phyloP scores from a whole-genome alignment of 2,888 invertebrate genomes.

The Zygothrica quintamaculata region DNA sequence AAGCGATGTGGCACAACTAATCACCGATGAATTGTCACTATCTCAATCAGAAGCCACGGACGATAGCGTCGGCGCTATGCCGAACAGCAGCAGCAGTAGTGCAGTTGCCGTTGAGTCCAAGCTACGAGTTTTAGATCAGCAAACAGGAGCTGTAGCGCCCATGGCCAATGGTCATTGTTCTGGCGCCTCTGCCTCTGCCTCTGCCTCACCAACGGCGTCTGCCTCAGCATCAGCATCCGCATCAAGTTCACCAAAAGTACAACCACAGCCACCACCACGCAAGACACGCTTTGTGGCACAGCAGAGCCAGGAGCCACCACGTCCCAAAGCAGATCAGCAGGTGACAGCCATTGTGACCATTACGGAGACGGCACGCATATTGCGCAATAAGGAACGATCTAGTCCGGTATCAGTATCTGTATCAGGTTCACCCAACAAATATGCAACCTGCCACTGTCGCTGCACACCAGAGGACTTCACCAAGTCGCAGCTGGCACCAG shows the following conservation, averaged over 20 bases:
- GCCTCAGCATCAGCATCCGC: slow-evolving; percentile 19
- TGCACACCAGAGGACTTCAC: slow-evolving; percentile 83
- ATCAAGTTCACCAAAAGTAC: slow-evolving; percentile 42
- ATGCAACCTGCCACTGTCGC: slow-evolving; percentile 82
- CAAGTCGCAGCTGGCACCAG: slow-evolving; percentile 81
- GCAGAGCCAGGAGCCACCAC: slow-evolving; percentile 53
- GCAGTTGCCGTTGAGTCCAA: slow-evolving; percentile 49
- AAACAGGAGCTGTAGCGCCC: slow-evolving; percentile 30
- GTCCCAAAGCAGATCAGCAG: slow-evolving; percentile 62
- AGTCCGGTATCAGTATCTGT: slow-evolving; percentile 14
- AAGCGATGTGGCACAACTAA: slow-evolving; percentile 80
- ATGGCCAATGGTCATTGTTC: slow-evolving; percentile 66
- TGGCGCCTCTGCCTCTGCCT: slow-evolving; percentile 8
- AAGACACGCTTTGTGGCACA: slow-evolving; percentile 63
- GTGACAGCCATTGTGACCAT: slow-evolving; percentile 72
- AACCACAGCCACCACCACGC: slow-evolving; percentile 68
- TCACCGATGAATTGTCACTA: slow-evolving; percentile 77
- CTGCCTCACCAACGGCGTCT: slow-evolving; percentile 11
- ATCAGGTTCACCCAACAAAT: slow-evolving; percentile 54
- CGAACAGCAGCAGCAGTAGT: slow-evolving; percentile 75
- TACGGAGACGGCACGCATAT: slow-evolving; percentile 75
- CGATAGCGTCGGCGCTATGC: slow-evolving; percentile 73
- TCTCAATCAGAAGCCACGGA: slow-evolving; percentile 82
- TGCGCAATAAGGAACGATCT: slow-evolving; percentile 53
- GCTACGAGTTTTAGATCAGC: slow-evolving; percentile 81